Evolutionary conservation across 2,113 vertebrate genomes (phyloP).

Genomic region (Melanerpes aurifrons): DNA sequence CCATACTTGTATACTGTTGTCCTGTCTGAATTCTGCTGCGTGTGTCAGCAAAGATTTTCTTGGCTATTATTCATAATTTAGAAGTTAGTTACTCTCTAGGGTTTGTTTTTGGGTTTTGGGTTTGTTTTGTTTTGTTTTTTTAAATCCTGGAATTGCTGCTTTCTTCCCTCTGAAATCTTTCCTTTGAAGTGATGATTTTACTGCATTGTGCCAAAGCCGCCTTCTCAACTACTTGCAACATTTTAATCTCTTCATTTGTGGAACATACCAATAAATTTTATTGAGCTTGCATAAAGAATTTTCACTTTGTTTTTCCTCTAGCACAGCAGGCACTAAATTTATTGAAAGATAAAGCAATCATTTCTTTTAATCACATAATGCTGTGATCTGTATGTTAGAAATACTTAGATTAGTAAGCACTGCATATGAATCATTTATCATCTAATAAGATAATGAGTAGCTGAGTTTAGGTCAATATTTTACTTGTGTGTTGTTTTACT

Average conservation of each 20-base stretch:
- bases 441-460: slow-evolving; percentile 16
- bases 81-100: background rate
- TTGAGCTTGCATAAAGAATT: background rate
- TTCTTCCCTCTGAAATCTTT: background rate
- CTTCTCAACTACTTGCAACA: background rate
- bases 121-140: background rate
- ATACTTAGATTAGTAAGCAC: background rate
- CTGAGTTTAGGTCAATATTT: background rate
- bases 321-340: background rate
- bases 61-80: background rate
- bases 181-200: background rate
- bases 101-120: background rate
- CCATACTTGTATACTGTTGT: background rate
- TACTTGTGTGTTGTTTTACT: background rate
- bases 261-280: background rate
- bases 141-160: background rate
- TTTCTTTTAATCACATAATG: background rate
- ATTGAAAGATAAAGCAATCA: slow-evolving; percentile 7
- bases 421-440: background rate
- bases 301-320: background rate
- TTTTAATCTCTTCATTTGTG: background rate
- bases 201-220: background rate
- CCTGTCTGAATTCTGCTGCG: background rate
- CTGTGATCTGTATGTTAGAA: slow-evolving; percentile 14
- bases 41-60: background rate